A percentile compares a stretch with the other conserved stretches of the same genome.
phyloP scores from a whole-genome alignment of 1,140 invertebrate species.

The Philotrypesis tridentata region DNA sequence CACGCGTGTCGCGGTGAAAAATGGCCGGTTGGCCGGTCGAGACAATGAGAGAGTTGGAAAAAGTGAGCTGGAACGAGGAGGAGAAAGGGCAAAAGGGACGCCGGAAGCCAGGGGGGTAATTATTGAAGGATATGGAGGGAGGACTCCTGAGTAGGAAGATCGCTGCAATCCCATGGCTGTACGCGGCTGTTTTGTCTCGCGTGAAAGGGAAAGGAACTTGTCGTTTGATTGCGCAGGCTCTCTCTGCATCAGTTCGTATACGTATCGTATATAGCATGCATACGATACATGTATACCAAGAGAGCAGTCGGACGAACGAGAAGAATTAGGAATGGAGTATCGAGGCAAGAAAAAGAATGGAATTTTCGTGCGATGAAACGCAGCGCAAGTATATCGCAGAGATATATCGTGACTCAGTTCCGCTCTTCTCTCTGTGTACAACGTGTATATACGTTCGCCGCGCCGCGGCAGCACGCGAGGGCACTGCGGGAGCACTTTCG shows the following conservation, averaged over 20 bases:
- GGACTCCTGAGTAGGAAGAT: not conserved
- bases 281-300: too few relatives aligned
- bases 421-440: not conserved
- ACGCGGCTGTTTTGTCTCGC: not conserved
- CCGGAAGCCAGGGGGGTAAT: not conserved
- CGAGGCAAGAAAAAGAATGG: not conserved
- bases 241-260: too few relatives aligned
- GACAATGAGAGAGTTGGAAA: constrained; percentile 6
- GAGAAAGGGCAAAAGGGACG: not conserved
- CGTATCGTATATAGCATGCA: too few relatives aligned
- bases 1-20: not conserved
- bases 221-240: not conserved
- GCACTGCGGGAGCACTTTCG: not conserved
- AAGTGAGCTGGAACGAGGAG: not conserved
- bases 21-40: not conserved
- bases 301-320: too few relatives aligned
- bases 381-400: not conserved
- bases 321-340: too few relatives aligned
- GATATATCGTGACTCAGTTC: constrained; percentile 31
- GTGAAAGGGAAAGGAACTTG: not conserved
- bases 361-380: not conserved
- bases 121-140: constrained; percentile 9
- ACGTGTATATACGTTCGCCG: not conserved
- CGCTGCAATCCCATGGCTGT: not conserved
- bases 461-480: not conserved